These are phyloP conservation scores for Schizaphis graminum DNA, from an alignment of 2,888 invertebrate species.

Conservation along the genomic window DNA sequence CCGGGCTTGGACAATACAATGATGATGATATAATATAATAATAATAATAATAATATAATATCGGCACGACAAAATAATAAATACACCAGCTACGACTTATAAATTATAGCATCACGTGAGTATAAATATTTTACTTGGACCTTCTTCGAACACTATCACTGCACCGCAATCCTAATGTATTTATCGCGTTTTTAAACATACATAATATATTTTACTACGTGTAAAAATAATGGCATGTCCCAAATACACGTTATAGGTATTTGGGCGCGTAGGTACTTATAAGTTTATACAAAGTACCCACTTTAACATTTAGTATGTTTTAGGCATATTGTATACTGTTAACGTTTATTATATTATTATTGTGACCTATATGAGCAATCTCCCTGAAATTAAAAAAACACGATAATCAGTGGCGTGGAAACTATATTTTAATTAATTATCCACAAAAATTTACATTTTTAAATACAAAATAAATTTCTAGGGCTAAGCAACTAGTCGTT, in stretches of 20 bases:
- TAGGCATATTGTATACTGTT: background rate
- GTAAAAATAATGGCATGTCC: background rate
- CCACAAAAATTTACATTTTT: no score
- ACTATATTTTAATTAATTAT: no score
- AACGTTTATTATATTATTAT: background rate
- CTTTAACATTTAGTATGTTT: background rate
- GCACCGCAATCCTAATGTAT: background rate
- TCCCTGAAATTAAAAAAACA: background rate
- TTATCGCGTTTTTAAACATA: background rate
- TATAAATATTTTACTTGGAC: background rate
- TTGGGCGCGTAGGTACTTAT: background rate
- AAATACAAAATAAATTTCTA: no score
- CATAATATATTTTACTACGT: background rate
- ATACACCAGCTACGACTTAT: background rate
- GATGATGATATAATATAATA: background rate
- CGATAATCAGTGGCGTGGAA: background rate
- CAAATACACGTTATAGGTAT: background rate
- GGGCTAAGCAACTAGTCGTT: no score
- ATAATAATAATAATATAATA: background rate
- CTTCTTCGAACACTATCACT: background rate
- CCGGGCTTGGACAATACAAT: background rate
- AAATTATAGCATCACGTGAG: background rate
- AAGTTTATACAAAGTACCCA: background rate
- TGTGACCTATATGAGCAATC: background rate
- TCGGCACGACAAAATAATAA: background rate